A percentile compares a stretch with the other conserved stretches of the same genome.
phyloP scores from a whole-genome alignment of 2,113 vertebrate species.

The Leucopsar rothschildi region DNA sequence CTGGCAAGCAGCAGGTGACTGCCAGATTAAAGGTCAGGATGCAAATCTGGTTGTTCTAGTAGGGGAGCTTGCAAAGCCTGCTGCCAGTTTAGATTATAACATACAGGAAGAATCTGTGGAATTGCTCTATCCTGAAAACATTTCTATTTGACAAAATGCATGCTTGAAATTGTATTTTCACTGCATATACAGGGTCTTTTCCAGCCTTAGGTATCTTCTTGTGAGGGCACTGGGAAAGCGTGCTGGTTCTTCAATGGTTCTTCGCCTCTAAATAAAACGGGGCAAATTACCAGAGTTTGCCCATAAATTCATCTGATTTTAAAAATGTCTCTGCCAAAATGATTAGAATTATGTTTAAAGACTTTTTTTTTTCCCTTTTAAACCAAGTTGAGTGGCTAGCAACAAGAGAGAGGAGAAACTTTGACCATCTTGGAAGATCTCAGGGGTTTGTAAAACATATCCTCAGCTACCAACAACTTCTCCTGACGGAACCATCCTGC shows the following conservation, averaged over 20 bases:
- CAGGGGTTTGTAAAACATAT: not conserved
- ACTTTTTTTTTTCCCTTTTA: not conserved
- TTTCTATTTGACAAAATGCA: not conserved
- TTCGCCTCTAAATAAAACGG: not conserved
- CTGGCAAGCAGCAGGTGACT: not conserved
- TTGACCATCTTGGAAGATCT: not conserved
- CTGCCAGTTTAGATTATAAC: not conserved
- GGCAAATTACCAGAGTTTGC: not conserved
- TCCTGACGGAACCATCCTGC: not conserved
- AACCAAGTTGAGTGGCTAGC: not conserved
- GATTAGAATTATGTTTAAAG: not conserved
- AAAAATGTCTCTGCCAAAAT: not conserved
- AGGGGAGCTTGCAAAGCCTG: not conserved
- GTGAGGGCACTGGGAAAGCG: not conserved
- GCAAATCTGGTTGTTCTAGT: not conserved
- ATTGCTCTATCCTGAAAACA: not conserved
- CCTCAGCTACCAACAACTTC: not conserved
- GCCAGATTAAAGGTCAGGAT: not conserved
- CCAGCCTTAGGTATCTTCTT: not conserved
- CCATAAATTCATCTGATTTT: not conserved
- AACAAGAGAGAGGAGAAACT: not conserved
- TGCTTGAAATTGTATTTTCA: fast-evolving
- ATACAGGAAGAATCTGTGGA: not conserved
- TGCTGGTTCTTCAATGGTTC: not conserved
- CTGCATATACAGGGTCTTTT: not conserved